These are phyloP conservation scores for Cataglyphis hispanica DNA, from an alignment of 1,140 invertebrate genomes.

Conservation along the genomic window DNA sequence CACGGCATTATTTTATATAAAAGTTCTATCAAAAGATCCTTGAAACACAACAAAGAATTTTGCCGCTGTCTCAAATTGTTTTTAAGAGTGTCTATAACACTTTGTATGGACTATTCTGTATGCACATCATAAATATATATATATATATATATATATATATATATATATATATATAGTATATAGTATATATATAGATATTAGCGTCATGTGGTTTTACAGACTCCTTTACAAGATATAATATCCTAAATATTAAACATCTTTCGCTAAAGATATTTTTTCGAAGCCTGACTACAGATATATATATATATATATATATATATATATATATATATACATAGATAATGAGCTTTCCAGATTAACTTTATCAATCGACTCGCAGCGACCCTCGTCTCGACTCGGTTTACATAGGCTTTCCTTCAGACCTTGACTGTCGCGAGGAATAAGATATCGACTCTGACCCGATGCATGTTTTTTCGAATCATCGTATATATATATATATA, in stretches of 20 bases:
- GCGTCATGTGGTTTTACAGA: too few species aligned
- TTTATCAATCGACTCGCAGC: slow-evolving; percentile 8
- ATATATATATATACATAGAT: not conserved
- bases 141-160: too few species aligned
- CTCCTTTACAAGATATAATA: not conserved
- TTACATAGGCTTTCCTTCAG: slow-evolving; percentile 41
- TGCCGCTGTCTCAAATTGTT: not conserved
- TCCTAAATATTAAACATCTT: not conserved
- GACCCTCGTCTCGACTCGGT: slow-evolving; percentile 8
- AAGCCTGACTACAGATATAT: slow-evolving; percentile 32
- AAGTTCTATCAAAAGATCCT: too few species aligned
- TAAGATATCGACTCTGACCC: slow-evolving; percentile 26
- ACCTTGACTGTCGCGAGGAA: not conserved
- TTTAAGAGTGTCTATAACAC: too few species aligned
- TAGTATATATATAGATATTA: not conserved
- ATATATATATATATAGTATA: too few species aligned
- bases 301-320: too few species aligned
- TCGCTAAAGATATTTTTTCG: slow-evolving; percentile 27
- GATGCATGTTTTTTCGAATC: not conserved
- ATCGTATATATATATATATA: not conserved
- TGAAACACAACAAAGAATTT: not conserved
- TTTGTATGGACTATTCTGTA: too few species aligned
- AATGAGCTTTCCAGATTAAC: slow-evolving; percentile 55
- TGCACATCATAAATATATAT: too few species aligned
- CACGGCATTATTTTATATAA: not conserved